phyloP scores from a whole-genome alignment of 2,113 vertebrate species.

The Macheiramphus alcinus region DNA sequence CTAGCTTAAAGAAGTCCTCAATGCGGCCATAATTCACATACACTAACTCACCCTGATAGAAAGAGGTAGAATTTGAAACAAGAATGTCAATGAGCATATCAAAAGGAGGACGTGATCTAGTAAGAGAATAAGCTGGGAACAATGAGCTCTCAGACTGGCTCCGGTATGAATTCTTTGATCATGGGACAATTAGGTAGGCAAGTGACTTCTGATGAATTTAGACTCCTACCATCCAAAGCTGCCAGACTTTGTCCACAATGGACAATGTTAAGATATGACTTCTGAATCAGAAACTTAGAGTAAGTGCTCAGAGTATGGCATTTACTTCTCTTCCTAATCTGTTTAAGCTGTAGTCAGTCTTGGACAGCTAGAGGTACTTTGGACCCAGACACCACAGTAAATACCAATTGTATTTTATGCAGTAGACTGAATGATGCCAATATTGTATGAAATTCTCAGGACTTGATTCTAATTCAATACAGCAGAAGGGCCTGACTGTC shows the following conservation, averaged over 20 bases:
- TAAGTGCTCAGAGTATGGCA: neutral
- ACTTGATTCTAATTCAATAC: neutral
- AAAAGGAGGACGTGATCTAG: neutral
- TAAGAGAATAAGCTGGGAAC: neutral
- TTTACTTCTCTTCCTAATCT: neutral
- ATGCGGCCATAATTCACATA: slow-evolving; percentile 94
- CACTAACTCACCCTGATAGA: slow-evolving; percentile 85
- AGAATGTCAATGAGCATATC: neutral
- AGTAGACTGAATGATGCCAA: neutral
- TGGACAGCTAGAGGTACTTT: neutral
- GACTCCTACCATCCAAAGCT: neutral
- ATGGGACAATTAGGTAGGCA: neutral
- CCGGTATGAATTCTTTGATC: neutral
- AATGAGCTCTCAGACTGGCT: neutral
- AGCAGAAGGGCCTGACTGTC: neutral
- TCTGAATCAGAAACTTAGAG: neutral
- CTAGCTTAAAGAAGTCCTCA: slow-evolving; percentile 86
- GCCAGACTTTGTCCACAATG: neutral
- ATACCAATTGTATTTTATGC: neutral
- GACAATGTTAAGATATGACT: neutral
- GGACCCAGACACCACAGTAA: neutral
- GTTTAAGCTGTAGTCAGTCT: neutral
- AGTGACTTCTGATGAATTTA: neutral
- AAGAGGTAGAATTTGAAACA: neutral
- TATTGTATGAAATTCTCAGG: neutral